These are phyloP conservation scores for Harmothoe impar DNA, from an alignment of 2,888 invertebrate genomes.

Conservation along the genomic window DNA sequence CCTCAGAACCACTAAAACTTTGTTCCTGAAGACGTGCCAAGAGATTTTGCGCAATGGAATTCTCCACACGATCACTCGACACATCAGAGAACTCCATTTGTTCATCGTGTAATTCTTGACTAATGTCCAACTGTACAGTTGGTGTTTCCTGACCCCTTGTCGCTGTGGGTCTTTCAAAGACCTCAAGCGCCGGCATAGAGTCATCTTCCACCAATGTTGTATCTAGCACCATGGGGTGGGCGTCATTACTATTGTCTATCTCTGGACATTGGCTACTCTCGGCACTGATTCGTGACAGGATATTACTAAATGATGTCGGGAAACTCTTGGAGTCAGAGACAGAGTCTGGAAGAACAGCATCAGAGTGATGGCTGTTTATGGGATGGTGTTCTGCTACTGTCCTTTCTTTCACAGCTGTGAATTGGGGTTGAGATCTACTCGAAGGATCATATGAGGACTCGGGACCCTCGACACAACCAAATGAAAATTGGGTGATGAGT, in stretches of 20 bases:
- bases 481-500: slow-evolving; percentile 31
- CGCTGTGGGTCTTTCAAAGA: neutral
- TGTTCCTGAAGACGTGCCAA: slow-evolving; percentile 33
- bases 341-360: neutral
- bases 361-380: neutral
- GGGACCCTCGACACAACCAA: neutral
- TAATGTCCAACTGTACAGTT: neutral
- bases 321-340: neutral
- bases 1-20: neutral
- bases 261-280: neutral
- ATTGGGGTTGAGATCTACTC: too few species aligned
- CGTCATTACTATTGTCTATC: slow-evolving; percentile 18
- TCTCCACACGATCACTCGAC: slow-evolving; percentile 44
- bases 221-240: neutral
- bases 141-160: neutral
- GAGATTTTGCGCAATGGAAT: slow-evolving; percentile 46
- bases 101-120: neutral
- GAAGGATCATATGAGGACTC: neutral
- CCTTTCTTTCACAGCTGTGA: neutral
- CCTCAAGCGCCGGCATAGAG: neutral
- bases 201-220: neutral
- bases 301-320: slow-evolving; percentile 52
- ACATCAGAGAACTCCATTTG: slow-evolving; percentile 36
- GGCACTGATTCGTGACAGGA: neutral
- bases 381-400: neutral